A percentile compares a stretch with the other conserved stretches of the same genome.
phyloP scores from a whole-genome alignment of 53 echinoderm and acorn worm genomes.

The Astropecten irregularis region DNA sequence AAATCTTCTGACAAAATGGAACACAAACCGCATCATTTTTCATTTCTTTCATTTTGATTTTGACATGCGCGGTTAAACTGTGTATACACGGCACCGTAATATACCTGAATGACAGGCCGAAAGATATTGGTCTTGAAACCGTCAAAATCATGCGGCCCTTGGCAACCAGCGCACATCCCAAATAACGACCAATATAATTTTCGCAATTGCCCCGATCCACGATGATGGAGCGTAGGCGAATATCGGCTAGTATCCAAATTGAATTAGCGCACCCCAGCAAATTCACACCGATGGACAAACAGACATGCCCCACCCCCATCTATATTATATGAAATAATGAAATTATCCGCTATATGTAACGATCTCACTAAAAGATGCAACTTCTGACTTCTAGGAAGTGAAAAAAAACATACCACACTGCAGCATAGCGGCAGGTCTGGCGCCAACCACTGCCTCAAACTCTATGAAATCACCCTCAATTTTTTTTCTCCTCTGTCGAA shows the following conservation, averaged over 20 bases:
- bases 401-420: no score
- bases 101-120: no score
- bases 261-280: slow-evolving; percentile 7
- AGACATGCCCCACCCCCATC: background rate
- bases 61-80: no score
- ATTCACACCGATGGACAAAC: slow-evolving; percentile 24
- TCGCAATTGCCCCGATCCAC: background rate
- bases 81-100: no score
- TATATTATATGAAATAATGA: slow-evolving; percentile 7
- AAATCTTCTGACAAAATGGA: no score
- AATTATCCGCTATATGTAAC: background rate
- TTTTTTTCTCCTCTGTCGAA: slow-evolving; percentile 4
- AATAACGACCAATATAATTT: slow-evolving; percentile 28
- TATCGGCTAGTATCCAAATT: background rate
- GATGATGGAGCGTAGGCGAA: background rate
- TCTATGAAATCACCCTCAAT: no score
- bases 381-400: no score
- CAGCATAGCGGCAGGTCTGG: no score
- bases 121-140: background rate
- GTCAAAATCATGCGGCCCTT: background rate
- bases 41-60: no score
- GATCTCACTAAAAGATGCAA: background rate
- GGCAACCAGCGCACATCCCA: background rate
- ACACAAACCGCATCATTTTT: no score
- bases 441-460: no score